These are phyloP conservation scores for Oreocharis arfaki DNA, from an alignment of 2,113 vertebrate species.

Conservation along the genomic window DNA sequence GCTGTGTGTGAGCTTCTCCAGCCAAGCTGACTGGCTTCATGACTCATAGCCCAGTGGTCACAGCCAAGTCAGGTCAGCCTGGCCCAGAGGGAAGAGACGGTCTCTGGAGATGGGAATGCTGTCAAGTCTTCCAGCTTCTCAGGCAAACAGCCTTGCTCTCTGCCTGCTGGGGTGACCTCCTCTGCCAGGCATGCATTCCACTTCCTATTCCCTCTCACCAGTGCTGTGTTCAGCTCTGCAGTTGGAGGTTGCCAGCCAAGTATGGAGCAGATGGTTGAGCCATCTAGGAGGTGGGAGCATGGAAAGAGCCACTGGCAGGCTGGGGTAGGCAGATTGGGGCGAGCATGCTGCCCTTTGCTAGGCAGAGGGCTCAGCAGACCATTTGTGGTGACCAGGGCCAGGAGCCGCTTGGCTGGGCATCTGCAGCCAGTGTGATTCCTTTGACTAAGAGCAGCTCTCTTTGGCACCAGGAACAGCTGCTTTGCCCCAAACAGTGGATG, in stretches of 20 bases:
- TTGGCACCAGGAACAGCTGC: neutral
- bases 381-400: neutral
- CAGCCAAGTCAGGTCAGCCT: conserved; percentile 46
- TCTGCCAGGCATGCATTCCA: neutral
- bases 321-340: neutral
- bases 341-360: neutral
- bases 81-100: neutral
- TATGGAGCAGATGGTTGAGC: neutral
- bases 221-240: neutral
- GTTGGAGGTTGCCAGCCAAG: neutral
- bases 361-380: neutral
- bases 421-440: neutral
- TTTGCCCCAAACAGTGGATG: neutral
- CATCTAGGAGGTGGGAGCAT: neutral
- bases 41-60: neutral
- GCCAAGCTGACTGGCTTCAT: neutral
- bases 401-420: neutral
- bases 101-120: neutral
- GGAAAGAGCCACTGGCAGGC: neutral
- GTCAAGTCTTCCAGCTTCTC: conserved; percentile 42
- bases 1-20: neutral
- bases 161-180: neutral
- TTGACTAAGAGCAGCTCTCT: neutral
- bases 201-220: neutral
- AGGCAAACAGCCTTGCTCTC: conserved; percentile 22